Evolutionary conservation across 2,888 invertebrate genomes (phyloP), one percentile per base, ranked within the genome.

Genomic region (Tiliacea citrago): DNA sequence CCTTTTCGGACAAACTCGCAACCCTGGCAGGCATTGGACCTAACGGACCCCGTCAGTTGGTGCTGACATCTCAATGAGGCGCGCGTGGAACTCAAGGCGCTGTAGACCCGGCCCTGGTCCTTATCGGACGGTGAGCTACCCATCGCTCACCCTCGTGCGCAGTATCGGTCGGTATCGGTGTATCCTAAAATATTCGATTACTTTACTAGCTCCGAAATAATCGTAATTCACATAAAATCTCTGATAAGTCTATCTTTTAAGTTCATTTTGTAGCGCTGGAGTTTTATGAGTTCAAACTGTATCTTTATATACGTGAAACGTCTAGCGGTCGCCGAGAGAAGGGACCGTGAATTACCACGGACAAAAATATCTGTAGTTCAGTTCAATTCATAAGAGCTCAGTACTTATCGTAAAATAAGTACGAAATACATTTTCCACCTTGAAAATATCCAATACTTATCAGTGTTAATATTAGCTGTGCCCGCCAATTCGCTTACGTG

Each of bases 271-370:
- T 35, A 72, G 29, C 35, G 13, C 13, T 45, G 35, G 16, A 24
- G 8, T 24, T 66, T 57, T 66, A 73, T 47, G 45, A 73, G 21
- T 53, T 47, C 45, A 47, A 21, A 53, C 35, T 62, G 45, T 16
- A 74, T 29, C 1, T 49, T 18, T 63, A 39, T 24, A 42, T 39
- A 62, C 35, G 29, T 65, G 18, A 58, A 42, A 58, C 12, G 29
- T 55, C 39, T 74, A 29, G 39, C 21, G 7, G 61, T 65, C 16
- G 16, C n/a, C 35, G 24, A 42, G 49, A 49, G 49, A 49, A 47
- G 45, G 21, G 5, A 57, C 55, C 21, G n/a, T 29, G 39, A 47
- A 9, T 16, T 24, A 24, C 2, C 16, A 57, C n/a, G 29, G 9
- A 39, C 35, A 45, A 53, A 42, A 73, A 73, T 42, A 10, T 2